Evolutionary conservation across 2,797 vertebrate genomes (phyloP).

Genomic region (Triplophysa yarkandensis): DNA sequence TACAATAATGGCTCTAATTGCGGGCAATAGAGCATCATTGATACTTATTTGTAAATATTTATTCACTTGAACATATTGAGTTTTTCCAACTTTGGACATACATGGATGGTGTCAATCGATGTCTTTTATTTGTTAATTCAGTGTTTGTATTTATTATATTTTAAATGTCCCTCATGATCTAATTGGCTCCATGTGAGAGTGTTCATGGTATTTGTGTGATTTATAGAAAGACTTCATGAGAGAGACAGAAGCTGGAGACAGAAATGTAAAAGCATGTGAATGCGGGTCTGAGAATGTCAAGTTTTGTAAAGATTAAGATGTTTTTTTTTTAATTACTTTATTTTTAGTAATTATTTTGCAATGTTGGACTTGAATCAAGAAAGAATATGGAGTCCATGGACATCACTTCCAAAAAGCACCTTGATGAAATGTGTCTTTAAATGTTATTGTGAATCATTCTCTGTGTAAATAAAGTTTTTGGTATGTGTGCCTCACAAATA

Average conservation of each 20-base stretch:
- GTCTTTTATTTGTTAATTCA: slow-evolving; percentile 4
- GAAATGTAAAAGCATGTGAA: slow-evolving; percentile 43
- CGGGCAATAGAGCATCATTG: slow-evolving; percentile 36
- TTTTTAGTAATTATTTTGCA: background rate
- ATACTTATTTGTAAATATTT: slow-evolving; percentile 28
- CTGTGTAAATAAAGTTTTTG: slow-evolving; percentile 20
- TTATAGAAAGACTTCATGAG: background rate
- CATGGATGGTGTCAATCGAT: background rate
- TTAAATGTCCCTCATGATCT: background rate
- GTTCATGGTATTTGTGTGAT: slow-evolving; percentile 2
- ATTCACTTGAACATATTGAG: slow-evolving; percentile 10
- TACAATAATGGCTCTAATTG: slow-evolving; percentile 29
- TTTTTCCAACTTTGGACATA: too few species aligned
- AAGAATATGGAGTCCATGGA: slow-evolving; percentile 6
- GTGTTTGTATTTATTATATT: background rate
- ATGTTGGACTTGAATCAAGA: slow-evolving; percentile 16
- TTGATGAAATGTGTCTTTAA: background rate
- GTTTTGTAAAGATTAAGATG: background rate
- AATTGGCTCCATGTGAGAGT: background rate
- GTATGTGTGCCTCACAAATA: background rate
- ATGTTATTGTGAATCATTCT: slow-evolving; percentile 13
- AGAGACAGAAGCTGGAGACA: slow-evolving; percentile 7
- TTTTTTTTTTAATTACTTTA: slow-evolving; percentile 13
- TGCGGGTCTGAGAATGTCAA: slow-evolving; percentile 20
- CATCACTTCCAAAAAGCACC: background rate